Evolutionary conservation across 1,140 invertebrate genomes (phyloP).

Genomic region (Thalassaphorura encarpata): DNA sequence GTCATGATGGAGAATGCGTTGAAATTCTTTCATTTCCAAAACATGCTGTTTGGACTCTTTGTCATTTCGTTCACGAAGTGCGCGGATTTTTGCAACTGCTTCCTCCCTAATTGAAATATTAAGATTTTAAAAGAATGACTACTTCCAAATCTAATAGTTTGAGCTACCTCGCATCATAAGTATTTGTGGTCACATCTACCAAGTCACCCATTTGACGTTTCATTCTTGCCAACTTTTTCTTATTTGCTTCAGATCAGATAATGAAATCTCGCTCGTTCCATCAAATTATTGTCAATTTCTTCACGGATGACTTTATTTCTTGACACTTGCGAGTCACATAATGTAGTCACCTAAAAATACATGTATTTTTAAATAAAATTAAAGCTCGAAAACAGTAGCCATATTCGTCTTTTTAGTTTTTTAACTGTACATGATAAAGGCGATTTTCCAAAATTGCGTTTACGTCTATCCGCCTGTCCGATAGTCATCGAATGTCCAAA

Average conservation of each 20-base stretch:
- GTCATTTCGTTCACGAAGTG: constrained; percentile 23
- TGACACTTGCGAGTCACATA: constrained; percentile 19
- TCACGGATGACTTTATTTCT: constrained; percentile 11
- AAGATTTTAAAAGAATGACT: neutral
- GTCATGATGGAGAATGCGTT: constrained; percentile 23
- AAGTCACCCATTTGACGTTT: constrained; percentile 23
- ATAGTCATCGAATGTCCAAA: constrained; percentile 24
- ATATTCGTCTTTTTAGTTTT: neutral
- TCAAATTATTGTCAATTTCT: constrained; percentile 27
- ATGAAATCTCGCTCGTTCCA: constrained; percentile 19
- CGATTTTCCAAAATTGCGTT: constrained; percentile 24
- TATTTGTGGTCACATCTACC: constrained; percentile 17
- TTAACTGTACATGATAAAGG: constrained; percentile 28
- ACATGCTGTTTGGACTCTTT: constrained; percentile 28
- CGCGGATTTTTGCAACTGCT: constrained; percentile 18
- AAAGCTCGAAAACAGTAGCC: neutral
- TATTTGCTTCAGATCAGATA: constrained; percentile 9
- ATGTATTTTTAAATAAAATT: neutral
- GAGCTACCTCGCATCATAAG: constrained; percentile 22
- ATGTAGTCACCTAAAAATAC: constrained; percentile 15
- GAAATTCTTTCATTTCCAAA: constrained; percentile 28
- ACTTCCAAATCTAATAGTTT: neutral
- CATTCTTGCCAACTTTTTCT: constrained; percentile 9
- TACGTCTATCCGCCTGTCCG: constrained; percentile 9
- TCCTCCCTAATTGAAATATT: constrained; percentile 29